Evolutionary conservation across 2,888 invertebrate species (phyloP), one percentile per base, ranked within the genome.

Genomic region (Synergus laeviventris): DNA sequence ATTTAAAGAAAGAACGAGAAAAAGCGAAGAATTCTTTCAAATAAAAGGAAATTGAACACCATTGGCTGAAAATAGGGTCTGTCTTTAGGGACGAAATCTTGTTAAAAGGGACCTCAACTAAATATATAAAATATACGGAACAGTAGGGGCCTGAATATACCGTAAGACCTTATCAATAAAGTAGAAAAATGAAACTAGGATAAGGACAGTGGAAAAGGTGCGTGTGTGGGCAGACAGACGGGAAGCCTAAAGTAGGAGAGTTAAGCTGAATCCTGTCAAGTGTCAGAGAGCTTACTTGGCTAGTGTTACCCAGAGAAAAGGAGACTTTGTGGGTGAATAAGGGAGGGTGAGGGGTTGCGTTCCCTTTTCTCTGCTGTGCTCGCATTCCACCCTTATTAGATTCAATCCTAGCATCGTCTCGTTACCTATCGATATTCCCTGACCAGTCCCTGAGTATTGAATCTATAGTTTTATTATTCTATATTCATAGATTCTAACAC

Each of bases 251-350:
- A 82, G 85, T 84, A 80, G 86, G 87, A 87, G 87, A 84, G 87
- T 84, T 90, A 90, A 90, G 89, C 90, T 84, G 91, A 91, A 91
- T 86, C 88, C 91, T 85, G 49, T 80, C 85, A 90, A 91, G 88
- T 90, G 87, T 84, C 82, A 81, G 79, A 84, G 84, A 88, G 91
- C 91, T 91, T 91, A 91, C 87, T 88, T 89, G 88, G 87, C 90
- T 91, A 90, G 86, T 89, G 87, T 91, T 91, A 91, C 91, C 86
- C 79, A 75, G 78, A 75, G 76, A 74, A 78, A 78, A 76, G 80
- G 80, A 76, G 81, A 78, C 82, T 81, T 76, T 78, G 79, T 76
- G 78, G 77, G 74, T 74, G 74, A 31, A 75, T 75, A 78, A 77
- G 74, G 75, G 75, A 76, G 76, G 75, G 78, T 79, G 73, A 75